Evolutionary conservation across 2,888 invertebrate genomes (phyloP), one percentile per base, ranked within the genome.

Genomic region (Leptinotarsa juncta): DNA sequence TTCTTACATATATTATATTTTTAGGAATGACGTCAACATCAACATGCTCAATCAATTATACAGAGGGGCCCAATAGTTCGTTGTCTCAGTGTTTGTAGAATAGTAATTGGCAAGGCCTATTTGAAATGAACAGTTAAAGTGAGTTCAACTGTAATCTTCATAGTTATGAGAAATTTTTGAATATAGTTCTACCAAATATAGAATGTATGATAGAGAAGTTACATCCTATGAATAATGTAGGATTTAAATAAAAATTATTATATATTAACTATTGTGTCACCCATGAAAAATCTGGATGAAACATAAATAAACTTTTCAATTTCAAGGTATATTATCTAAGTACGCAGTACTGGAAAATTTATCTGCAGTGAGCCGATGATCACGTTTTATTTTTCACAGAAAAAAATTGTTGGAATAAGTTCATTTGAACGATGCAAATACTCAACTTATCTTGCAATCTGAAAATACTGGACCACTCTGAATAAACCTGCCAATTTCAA

Each of bases 11-110:
- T 62, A 32, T n/a, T 4, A 62, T 26, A 62, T 62, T 62, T 62
- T 12, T 62, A 62, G 62, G 62, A 62, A 62, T 62, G 42, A 62
- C 32, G 32, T 62, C n/a, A 62, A 62, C 42, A 62, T n/a, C 16
- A 32, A 18, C 32, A 62, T 62, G 62, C 62, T 32, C n/a, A 3
- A 4, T 62, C 16, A n/a, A 4, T 18, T 32, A 32, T 42, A 62
- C 16, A 62, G 62, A 32, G 62, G 26, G 62, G 20, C 32, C 42
- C 62, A 62, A 62, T 62, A 32, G 7, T 32, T 62, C 20, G 4
- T 20, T 20, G 20, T 18, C 57, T 57, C 14, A 57, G 7, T 20
- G 20, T 42, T 14, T 23, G 57, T 20, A 57, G 3, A 60, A 53
- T 18, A 53, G 53, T 53, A 53, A n/a, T 53, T 12, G 15, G 16